phyloP scores from a whole-genome alignment of 2,888 invertebrate genomes.

The Allygus modestus region DNA sequence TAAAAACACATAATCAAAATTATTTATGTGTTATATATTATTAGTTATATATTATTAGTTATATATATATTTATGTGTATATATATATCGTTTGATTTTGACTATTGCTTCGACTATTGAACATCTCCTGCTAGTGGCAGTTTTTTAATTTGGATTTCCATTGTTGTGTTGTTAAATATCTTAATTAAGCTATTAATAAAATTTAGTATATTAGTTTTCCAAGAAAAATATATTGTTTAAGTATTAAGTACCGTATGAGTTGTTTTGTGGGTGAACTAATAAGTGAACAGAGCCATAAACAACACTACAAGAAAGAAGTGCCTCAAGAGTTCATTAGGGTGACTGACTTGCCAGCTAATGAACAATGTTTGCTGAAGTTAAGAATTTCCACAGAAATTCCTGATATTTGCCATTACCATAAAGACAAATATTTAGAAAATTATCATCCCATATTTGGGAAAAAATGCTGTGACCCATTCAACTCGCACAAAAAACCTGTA shows the following conservation, averaged over 20 bases:
- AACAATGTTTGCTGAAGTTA: conserved; percentile 39
- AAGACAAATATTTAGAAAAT: too few relatives aligned
- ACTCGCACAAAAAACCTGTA: background rate
- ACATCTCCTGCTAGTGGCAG: background rate
- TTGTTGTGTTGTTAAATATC: too few relatives aligned
- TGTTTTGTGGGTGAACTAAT: conserved; percentile 47
- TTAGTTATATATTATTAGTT: too few relatives aligned
- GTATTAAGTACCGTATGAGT: conserved; percentile 41
- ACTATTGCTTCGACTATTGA: background rate
- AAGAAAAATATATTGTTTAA: too few relatives aligned
- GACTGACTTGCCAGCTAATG: conserved; percentile 1
- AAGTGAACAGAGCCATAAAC: conserved; percentile 37
- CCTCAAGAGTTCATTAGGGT: conserved; percentile 13
- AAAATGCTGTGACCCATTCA: conserved; percentile 19
- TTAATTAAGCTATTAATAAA: too few relatives aligned
- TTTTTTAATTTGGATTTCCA: background rate
- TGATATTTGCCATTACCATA: conserved; percentile 23
- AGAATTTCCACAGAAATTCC: background rate
- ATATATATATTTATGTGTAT: too few relatives aligned
- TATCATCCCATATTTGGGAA: conserved; percentile 27
- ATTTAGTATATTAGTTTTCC: too few relatives aligned
- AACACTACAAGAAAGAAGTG: conserved; percentile 5
- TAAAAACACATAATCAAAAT: too few relatives aligned
- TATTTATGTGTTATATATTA: too few relatives aligned
- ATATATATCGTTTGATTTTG: too few relatives aligned